phyloP scores from a whole-genome alignment of 2,797 vertebrate genomes.

The Pseudochaenichthys georgianus region DNA sequence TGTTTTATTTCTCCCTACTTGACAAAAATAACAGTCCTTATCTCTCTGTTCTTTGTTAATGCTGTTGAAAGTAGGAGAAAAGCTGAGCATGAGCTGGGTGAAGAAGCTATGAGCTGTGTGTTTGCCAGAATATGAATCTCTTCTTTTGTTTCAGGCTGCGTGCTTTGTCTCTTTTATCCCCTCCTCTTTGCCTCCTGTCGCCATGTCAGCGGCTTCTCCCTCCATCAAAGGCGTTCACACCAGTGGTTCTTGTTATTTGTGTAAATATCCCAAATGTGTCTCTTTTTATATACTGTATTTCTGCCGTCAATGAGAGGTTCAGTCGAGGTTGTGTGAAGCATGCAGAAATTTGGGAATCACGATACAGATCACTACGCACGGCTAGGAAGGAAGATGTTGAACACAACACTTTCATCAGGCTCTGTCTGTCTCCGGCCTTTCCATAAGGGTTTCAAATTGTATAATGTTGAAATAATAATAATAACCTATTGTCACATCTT shows the following conservation, averaged over 20 bases:
- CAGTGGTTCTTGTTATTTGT: conserved; percentile 70
- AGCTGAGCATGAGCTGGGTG: conserved; percentile 58
- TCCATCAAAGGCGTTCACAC: conserved; percentile 30
- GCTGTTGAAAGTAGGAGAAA: conserved; percentile 34
- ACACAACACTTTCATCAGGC: conserved; percentile 48
- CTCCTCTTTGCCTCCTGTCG: conserved; percentile 14
- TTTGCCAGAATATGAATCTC: conserved; percentile 41
- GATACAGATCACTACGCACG: conserved; percentile 55
- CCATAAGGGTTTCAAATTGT: conserved; percentile 59
- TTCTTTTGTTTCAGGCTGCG: conserved; percentile 50
- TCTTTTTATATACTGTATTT: conserved; percentile 67
- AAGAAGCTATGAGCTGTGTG: conserved; percentile 47
- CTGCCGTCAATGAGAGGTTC: conserved; percentile 48
- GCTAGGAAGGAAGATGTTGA: conserved; percentile 57
- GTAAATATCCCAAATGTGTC: conserved; percentile 78
- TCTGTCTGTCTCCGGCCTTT: conserved; percentile 52
- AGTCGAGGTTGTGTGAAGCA: conserved; percentile 63
- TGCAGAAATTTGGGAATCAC: conserved; percentile 59
- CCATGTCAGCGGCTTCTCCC: conserved; percentile 31
- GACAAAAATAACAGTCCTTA: conserved; percentile 31
- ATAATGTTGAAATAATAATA: conserved; percentile 57
- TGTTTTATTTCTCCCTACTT: conserved; percentile 7
- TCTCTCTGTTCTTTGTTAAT: conserved; percentile 33
- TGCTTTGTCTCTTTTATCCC: conserved; percentile 22
- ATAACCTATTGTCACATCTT: conserved; percentile 63